Percentiles rank a stretch among this genome's conserved stretches.
phyloP scores from a whole-genome alignment of 2,797 vertebrate genomes.

The Holocentrus rufus region DNA sequence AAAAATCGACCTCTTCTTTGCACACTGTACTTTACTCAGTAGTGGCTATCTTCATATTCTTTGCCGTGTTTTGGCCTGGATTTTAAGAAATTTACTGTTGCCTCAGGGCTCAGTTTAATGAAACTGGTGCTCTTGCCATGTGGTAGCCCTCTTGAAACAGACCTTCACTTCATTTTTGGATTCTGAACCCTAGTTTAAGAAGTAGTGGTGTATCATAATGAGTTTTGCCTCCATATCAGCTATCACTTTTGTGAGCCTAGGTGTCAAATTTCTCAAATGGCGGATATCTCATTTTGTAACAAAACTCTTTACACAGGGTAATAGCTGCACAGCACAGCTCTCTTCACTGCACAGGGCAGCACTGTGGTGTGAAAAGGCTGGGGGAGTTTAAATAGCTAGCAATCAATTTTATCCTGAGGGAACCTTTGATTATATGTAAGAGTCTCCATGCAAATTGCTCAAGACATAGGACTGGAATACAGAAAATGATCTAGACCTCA shows the following conservation, averaged over 20 bases:
- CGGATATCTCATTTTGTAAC: slow-evolving; percentile 56
- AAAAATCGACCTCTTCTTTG: background rate
- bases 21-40: slow-evolving; percentile 30
- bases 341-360: slow-evolving; percentile 13
- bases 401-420: slow-evolving; percentile 51
- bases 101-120: slow-evolving; percentile 54
- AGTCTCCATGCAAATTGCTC: slow-evolving; percentile 41
- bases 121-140: slow-evolving; percentile 46
- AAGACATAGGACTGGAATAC: slow-evolving; percentile 27
- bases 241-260: slow-evolving; percentile 48
- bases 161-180: slow-evolving; percentile 47
- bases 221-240: slow-evolving; percentile 30
- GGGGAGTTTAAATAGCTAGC: slow-evolving; percentile 41
- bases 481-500: slow-evolving; percentile 29
- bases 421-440: slow-evolving; percentile 49
- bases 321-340: slow-evolving; percentile 30
- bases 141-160: slow-evolving; percentile 51
- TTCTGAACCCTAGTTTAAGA: slow-evolving; percentile 34
- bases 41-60: slow-evolving; percentile 49
- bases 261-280: slow-evolving; percentile 57
- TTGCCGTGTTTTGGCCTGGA: slow-evolving; percentile 35
- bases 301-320: slow-evolving; percentile 46
- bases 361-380: slow-evolving; percentile 40
- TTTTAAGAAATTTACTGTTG: slow-evolving; percentile 44
- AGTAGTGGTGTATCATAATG: slow-evolving; percentile 42